Base-by-base conservation (phyloP, 1,140 invertebrate genomes). In the Sycophila sp. region DNA sequence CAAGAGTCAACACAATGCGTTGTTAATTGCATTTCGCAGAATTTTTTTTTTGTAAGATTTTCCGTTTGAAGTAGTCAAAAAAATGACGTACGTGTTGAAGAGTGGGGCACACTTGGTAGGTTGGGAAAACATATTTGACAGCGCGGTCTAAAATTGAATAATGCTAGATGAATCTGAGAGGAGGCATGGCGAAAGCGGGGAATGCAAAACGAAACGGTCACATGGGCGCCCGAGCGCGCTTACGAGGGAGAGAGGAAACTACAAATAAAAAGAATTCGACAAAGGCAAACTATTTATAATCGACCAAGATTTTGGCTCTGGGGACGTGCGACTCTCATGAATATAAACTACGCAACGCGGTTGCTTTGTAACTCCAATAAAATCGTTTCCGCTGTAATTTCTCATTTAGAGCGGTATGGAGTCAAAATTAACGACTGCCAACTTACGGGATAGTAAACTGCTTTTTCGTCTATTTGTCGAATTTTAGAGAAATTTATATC, bases 261-360 rank as follows among this genome's bases (percentile, higher is more conserved):
- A 51, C 64, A 69, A 75, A 73, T 77, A 80, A 78, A 78, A 80
- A 76, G 74, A 69, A 72, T 73, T 75, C 77, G 81, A 82, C 80
- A 83, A 83, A 83, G 82, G 75, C 80, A 82, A n/a, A 83, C 81
- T 83, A 84, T 84, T 83, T 84, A 84, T 84, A 84, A 80, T 80
- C 79, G 73, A 70, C 56, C 53, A 63, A 58, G 65, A 63, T 68
- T 62, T 65, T 73, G 53, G 59, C 63, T 32, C 49, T 17, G 32
- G 58, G 72, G 67, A 60, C 66, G 67, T 67, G 62, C 70, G 70
- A 53, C 71, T 62, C 63, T 55, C 55, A 53, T 66, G 38, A 65
- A 51, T 63, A 72, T 67, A 72, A 62, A 36, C 45, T 53, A 47
- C 11, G 28, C 32, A 64, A 65, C 69, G 10, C 19, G 38, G 58